These are phyloP conservation scores for Theretra japonica DNA, from an alignment of 2,888 invertebrate genomes.

Conservation along the genomic window DNA sequence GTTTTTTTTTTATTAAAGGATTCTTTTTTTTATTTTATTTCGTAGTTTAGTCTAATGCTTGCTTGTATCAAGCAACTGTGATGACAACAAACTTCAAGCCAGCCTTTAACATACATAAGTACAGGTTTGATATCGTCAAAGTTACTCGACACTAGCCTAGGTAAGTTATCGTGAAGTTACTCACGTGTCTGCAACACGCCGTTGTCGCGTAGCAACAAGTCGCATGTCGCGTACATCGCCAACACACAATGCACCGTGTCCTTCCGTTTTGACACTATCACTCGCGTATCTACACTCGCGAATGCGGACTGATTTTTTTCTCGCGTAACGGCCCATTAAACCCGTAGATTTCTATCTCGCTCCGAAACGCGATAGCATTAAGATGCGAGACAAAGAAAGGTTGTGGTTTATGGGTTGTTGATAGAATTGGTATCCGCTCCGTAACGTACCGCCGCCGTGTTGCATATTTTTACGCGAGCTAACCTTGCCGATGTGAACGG, in stretches of 20 bases:
- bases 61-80: no score
- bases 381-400: constrained; percentile 84
- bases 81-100: no score
- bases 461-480: constrained; percentile 79
- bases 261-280: constrained; percentile 81
- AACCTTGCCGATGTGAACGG: constrained; percentile 54
- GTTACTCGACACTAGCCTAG: neutral
- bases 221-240: constrained; percentile 39
- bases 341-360: constrained; percentile 84
- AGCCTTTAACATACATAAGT: no score
- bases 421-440: constrained; percentile 85
- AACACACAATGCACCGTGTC: constrained; percentile 71
- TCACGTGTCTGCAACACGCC: constrained; percentile 50
- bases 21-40: no score
- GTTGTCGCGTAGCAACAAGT: constrained; percentile 63
- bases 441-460: constrained; percentile 81
- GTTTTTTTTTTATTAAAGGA: no score
- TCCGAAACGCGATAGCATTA: constrained; percentile 70
- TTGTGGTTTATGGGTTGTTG: constrained; percentile 85
- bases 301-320: constrained; percentile 85
- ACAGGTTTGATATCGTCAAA: no score
- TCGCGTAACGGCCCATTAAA: constrained; percentile 85
- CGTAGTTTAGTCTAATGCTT: no score
- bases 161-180: constrained; percentile 43
- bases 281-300: constrained; percentile 83